Percentiles rank a stretch among this genome's conserved stretches.
These are phyloP conservation scores for Cossypha heuglini DNA, from an alignment of 2,797 vertebrate genomes.

Conservation along the genomic window DNA sequence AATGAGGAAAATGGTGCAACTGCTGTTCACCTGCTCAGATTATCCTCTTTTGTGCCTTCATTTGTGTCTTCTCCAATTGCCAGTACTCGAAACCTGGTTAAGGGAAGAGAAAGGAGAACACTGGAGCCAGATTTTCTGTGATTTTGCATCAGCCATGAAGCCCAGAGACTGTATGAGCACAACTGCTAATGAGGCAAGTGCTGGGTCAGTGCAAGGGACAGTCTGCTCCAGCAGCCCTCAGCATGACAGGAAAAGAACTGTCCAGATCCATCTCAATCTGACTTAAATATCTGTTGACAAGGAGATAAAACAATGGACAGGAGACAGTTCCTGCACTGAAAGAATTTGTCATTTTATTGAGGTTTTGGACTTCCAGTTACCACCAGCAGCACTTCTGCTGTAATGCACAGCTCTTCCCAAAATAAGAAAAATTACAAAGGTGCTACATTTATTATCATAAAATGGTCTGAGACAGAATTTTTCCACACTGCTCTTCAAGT, in stretches of 20 bases:
- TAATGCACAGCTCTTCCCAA: not conserved
- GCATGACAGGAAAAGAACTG: not conserved
- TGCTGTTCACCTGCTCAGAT: slow-evolving; percentile 77
- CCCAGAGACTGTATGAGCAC: not conserved
- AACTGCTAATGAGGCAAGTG: not conserved
- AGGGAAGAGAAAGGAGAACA: not conserved
- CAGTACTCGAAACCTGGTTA: slow-evolving; percentile 84
- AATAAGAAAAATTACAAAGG: not conserved
- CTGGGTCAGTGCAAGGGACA: not conserved
- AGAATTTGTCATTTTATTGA: not conserved
- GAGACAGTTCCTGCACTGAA: not conserved
- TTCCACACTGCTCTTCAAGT: not conserved
- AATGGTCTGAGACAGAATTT: not conserved
- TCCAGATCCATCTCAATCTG: not conserved
- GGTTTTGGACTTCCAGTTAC: not conserved
- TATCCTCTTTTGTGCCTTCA: slow-evolving; percentile 71
- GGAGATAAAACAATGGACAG: not conserved
- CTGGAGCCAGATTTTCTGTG: not conserved
- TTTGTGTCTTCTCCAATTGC: slow-evolving; percentile 79
- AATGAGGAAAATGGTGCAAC: not conserved
- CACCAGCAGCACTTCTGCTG: not conserved
- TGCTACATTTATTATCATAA: not conserved
- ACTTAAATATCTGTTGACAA: not conserved
- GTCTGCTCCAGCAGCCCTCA: not conserved
- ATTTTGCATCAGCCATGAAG: not conserved